Evolutionary conservation across 1,140 invertebrate genomes (phyloP).

Genomic region (Drosophila paulistorum): DNA sequence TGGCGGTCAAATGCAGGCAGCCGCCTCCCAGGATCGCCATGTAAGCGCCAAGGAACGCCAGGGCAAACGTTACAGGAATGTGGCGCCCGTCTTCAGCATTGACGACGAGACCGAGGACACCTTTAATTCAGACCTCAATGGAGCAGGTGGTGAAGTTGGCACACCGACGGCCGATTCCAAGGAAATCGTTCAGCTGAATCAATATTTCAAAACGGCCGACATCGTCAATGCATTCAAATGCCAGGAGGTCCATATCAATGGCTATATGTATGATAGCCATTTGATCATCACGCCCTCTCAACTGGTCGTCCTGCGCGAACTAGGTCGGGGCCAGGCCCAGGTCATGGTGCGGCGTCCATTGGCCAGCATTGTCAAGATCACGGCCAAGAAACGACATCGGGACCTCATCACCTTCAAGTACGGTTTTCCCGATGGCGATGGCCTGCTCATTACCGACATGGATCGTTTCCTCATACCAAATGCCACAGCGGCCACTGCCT

Average conservation of each 20-base stretch:
- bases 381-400: slow-evolving; percentile 95
- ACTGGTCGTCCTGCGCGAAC: slow-evolving; percentile 93
- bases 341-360: slow-evolving; percentile 93
- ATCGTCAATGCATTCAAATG: slow-evolving; percentile 94
- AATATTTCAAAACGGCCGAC: slow-evolving; percentile 93
- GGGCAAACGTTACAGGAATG: slow-evolving; percentile 94
- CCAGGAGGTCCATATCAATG: slow-evolving; percentile 95
- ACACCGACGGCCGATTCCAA: slow-evolving; percentile 84
- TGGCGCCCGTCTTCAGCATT: slow-evolving; percentile 97
- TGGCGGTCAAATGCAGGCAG: slow-evolving; percentile 44
- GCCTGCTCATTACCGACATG: slow-evolving; percentile 88
- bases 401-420: slow-evolving; percentile 97
- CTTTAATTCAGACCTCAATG: slow-evolving; percentile 48
- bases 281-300: slow-evolving; percentile 94
- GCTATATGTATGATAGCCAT: slow-evolving; percentile 92
- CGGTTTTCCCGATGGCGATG: slow-evolving; percentile 78
- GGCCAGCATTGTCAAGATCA: slow-evolving; percentile 96
- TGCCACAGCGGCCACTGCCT: slow-evolving; percentile 91
- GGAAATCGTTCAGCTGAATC: slow-evolving; percentile 87
- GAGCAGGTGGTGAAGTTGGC: slow-evolving; percentile 46
- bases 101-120: slow-evolving; percentile 93
- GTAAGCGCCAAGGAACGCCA: slow-evolving; percentile 90
- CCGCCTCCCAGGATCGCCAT: slow-evolving; percentile 87
- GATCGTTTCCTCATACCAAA: slow-evolving; percentile 96
- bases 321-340: slow-evolving; percentile 90